phyloP scores from a whole-genome alignment of 2,113 vertebrate species.

The Oenanthe melanoleuca region DNA sequence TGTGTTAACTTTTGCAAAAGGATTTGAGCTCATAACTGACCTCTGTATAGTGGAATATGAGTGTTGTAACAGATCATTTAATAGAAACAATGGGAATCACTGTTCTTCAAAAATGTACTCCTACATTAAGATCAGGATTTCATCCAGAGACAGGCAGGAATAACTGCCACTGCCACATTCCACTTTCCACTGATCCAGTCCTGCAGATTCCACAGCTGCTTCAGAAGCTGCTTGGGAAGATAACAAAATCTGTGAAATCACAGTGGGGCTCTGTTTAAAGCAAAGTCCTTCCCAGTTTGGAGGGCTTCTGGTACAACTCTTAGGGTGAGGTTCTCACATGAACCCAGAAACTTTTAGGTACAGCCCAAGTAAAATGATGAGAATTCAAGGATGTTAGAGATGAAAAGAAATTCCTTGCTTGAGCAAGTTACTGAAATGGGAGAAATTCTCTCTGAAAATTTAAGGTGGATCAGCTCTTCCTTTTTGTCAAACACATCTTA shows the following conservation, averaged over 20 bases:
- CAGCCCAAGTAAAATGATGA: not conserved
- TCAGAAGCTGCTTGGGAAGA: not conserved
- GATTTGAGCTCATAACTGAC: not conserved
- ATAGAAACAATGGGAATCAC: not conserved
- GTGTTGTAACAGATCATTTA: not conserved
- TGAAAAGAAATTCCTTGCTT: not conserved
- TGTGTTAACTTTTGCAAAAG: not conserved
- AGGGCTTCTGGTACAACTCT: not conserved
- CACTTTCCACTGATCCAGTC: not conserved
- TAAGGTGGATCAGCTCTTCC: not conserved
- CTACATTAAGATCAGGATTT: not conserved
- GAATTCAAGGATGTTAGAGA: not conserved
- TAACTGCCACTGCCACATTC: slow-evolving; percentile 29
- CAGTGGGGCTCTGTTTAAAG: not conserved
- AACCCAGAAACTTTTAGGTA: not conserved
- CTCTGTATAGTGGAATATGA: not conserved
- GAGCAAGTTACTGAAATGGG: not conserved
- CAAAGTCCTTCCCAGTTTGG: not conserved
- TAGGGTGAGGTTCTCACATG: not conserved
- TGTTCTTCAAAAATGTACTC: not conserved
- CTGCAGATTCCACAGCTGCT: slow-evolving; percentile 25
- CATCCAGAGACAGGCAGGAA: slow-evolving; percentile 3
- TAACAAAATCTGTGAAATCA: not conserved
- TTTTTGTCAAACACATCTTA: not conserved
- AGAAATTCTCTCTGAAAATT: not conserved